phyloP scores from a whole-genome alignment of 2,113 vertebrate genomes.

The Xiphorhynchus elegans region DNA sequence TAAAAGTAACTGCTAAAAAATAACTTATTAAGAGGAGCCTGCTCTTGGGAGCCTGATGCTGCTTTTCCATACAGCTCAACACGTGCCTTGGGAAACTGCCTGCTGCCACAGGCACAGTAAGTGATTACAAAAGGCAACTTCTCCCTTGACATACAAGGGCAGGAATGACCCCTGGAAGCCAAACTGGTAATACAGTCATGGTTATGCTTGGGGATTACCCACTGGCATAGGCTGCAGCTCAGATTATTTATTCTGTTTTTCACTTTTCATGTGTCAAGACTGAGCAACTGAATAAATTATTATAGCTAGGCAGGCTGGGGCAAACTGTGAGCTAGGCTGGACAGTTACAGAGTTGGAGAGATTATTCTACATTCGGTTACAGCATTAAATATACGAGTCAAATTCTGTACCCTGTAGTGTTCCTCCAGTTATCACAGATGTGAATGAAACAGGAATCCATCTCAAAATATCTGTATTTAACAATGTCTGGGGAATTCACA shows the following conservation, averaged over 20 bases:
- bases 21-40: not conserved
- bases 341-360: not conserved
- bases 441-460: constrained; percentile 38
- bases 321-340: not conserved
- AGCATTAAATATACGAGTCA: not conserved
- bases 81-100: not conserved
- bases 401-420: not conserved
- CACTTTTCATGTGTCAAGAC: not conserved
- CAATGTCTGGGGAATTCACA: constrained; percentile 1
- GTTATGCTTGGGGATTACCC: not conserved
- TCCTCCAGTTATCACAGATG: not conserved
- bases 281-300: not conserved
- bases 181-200: not conserved
- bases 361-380: not conserved
- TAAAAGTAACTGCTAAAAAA: not conserved
- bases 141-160: constrained; percentile 20
- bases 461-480: constrained; percentile 23
- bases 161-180: constrained; percentile 36
- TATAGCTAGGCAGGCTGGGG: not conserved
- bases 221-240: not conserved
- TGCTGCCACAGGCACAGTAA: not conserved
- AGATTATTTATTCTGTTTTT: not conserved
- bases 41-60: not conserved
- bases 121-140: not conserved
- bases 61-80: not conserved